Conservation (phyloP, 2,888 invertebrate genomes). For the Xestia ashworthii region DNA sequence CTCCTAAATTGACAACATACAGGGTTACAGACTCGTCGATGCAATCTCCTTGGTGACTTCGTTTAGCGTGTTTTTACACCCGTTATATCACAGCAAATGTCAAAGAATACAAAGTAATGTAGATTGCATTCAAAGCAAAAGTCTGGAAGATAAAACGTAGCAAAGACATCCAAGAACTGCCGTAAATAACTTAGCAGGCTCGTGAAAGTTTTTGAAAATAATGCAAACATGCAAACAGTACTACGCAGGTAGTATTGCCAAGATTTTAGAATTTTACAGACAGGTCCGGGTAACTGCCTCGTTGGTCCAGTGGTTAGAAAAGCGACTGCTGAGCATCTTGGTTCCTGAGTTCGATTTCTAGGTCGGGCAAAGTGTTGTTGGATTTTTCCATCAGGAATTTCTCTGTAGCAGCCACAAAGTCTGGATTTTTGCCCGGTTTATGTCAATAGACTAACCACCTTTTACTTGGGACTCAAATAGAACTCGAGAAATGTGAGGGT, state of each 20-base stretch:
- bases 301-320: no score
- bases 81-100: neutral
- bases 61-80: neutral
- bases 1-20: neutral
- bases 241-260: conserved; percentile 44
- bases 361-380: no score
- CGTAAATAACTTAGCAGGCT: conserved; percentile 62
- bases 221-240: conserved; percentile 73
- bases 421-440: no score
- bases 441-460: no score
- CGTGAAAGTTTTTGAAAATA: conserved; percentile 65
- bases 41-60: neutral
- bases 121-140: conserved; percentile 50
- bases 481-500: no score
- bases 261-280: neutral
- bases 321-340: no score
- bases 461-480: no score
- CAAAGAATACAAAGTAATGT: conserved; percentile 17
- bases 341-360: no score
- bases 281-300: neutral
- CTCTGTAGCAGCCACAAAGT: no score
- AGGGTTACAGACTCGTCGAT: neutral
- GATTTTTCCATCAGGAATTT: no score
- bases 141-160: conserved; percentile 45
- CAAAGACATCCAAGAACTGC: conserved; percentile 36